Conservation (phyloP, 2,797 vertebrate species). For the Sardinella longiceps region DNA sequence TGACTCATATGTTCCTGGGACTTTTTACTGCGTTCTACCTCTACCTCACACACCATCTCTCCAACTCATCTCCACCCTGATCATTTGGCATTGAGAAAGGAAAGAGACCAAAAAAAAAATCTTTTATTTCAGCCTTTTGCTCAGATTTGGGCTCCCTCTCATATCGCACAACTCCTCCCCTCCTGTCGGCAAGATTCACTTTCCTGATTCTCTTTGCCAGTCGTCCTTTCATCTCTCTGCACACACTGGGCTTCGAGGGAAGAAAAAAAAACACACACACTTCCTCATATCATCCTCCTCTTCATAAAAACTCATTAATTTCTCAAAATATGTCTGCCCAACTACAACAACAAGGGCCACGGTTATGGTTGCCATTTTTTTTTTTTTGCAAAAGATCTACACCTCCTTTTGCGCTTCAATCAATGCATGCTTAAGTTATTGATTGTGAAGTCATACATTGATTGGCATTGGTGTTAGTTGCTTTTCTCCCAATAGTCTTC, state of each 20-base stretch:
- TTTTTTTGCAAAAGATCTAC: neutral
- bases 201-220: neutral
- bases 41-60: slow-evolving; percentile 4
- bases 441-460: neutral
- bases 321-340: neutral
- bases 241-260: neutral
- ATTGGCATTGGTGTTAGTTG: neutral
- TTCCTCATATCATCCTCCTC: neutral
- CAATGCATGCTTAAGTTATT: neutral
- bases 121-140: slow-evolving; percentile 25
- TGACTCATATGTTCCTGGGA: slow-evolving; percentile 45
- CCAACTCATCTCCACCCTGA: slow-evolving; percentile 14
- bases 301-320: neutral
- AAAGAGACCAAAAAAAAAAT: neutral
- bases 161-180: neutral
- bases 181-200: neutral
- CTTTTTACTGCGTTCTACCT: slow-evolving; percentile 27
- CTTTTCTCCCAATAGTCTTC: neutral
- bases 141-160: slow-evolving; percentile 13
- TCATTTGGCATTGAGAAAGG: neutral
- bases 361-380: neutral
- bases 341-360: neutral
- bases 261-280: neutral
- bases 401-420: neutral
- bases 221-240: neutral